These are phyloP conservation scores for Seriola dumerili DNA, from an alignment of 2,113 vertebrate genomes.

Conservation along the genomic window DNA sequence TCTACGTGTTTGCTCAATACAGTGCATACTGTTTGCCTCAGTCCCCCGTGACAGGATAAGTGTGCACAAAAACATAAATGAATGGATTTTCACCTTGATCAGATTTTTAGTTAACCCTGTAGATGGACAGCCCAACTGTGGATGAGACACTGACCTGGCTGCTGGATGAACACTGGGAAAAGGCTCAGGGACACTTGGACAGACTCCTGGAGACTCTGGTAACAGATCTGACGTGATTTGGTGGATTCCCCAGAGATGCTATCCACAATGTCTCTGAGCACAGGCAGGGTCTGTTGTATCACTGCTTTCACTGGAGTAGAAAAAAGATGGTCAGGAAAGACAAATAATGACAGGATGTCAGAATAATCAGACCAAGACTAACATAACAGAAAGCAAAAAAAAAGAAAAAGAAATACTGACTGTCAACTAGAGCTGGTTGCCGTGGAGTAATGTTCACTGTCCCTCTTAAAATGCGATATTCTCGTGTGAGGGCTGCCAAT, in stretches of 20 bases:
- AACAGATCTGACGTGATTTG: conserved; percentile 98
- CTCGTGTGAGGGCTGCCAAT: conserved; percentile 90
- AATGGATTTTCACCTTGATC: neutral
- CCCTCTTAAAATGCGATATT: conserved; percentile 91
- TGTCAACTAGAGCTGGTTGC: conserved; percentile 87
- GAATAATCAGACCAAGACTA: neutral
- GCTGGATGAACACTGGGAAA: conserved; percentile 97
- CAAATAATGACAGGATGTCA: neutral
- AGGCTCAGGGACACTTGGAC: conserved; percentile 97
- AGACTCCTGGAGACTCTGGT: conserved; percentile 97
- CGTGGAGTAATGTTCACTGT: conserved; percentile 85
- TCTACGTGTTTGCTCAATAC: neutral
- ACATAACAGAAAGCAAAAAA: neutral
- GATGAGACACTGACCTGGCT: conserved; percentile 89
- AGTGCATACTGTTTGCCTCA: neutral
- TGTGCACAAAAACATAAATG: neutral
- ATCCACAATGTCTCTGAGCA: conserved; percentile 94
- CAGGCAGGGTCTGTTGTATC: conserved; percentile 94
- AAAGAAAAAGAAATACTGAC: conserved; percentile 83
- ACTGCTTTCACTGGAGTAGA: conserved; percentile 89
- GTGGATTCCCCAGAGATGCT: conserved; percentile 96
- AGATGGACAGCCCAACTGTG: neutral
- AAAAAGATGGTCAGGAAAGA: neutral
- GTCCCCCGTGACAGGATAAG: no score
- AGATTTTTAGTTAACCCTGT: neutral